Evolutionary conservation across 2,888 invertebrate species (phyloP), one percentile per base, ranked within the genome.

Genomic region (Dicyrtomina minuta): DNA sequence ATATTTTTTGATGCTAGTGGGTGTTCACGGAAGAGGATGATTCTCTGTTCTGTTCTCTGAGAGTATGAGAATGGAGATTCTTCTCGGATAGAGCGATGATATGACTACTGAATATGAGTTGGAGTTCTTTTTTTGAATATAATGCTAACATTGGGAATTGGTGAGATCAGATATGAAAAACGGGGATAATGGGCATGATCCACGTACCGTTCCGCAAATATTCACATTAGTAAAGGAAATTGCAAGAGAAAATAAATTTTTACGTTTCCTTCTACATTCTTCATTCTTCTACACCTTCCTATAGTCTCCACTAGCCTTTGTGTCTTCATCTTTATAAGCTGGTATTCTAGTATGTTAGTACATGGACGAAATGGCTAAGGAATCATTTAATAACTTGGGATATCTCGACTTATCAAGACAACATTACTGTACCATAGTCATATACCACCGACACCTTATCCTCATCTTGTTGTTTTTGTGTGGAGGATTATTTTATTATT

Each of bases 141-240:
- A 33, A 8, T 33, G 33, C 33, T 33, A 33, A 8, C 33, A 33
- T 33, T 33, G 33, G 33, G 33, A 33, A 33, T 33, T 33, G 3
- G 33, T 33, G 33, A 33, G 33, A 33, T 33, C 33, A 33, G 33
- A 43, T 39, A 43, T 20, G 59, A 60, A 22, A 43, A 62, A 70
- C 66, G 68, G 60, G 65, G 65, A 64, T 64, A 71, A 65, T 59
- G 58, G 62, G 66, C 55, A 68, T 71, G 68, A 71, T 68, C 71
- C 68, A 49, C 64, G 68, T 71, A 71, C 65, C 71, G 71, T 71
- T 71, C 53, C 68, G 44, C 51, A 24, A 53, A 66, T 39, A 41
- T 41, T 51, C 33, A 67, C 39, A 33, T 33, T 33, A 33, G 33
- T 33, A 33, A 33, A 33, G 33, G 33, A 33, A 33, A 33, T 33